Evolutionary conservation across 2,888 invertebrate genomes (phyloP).

Genomic region (Drosophila eohydei): DNA sequence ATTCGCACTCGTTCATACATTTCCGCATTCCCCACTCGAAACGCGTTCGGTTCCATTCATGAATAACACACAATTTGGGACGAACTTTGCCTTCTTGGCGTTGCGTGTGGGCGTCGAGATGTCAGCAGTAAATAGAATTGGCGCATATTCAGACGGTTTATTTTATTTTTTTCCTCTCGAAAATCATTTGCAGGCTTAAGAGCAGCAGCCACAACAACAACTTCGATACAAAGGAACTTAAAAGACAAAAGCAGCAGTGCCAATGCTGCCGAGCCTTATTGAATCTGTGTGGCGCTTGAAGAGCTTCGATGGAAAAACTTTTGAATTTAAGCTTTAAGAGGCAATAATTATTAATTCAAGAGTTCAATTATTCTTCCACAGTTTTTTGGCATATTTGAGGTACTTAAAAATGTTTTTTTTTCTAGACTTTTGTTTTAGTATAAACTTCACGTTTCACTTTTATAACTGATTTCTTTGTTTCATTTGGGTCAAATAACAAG

Average conservation of each 20-base stretch:
- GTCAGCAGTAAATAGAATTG: constrained; percentile 74
- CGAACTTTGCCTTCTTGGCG: constrained; percentile 50
- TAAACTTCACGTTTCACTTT: no score
- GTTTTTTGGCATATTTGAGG: background rate
- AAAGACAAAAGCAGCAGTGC: background rate
- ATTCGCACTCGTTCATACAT: constrained; percentile 13
- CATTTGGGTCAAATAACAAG: background rate
- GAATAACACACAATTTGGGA: constrained; percentile 43
- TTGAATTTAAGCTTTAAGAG: background rate
- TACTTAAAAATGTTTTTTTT: background rate
- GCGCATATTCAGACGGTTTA: constrained; percentile 42
- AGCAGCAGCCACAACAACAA: constrained; percentile 10
- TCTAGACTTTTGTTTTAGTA: background rate
- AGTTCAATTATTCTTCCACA: background rate
- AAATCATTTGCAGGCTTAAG: constrained; percentile 23
- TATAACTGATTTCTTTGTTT: background rate
- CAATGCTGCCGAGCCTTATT: background rate
- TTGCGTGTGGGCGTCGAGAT: constrained; percentile 61
- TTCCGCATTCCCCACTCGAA: constrained; percentile 46
- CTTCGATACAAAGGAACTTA: constrained; percentile 11
- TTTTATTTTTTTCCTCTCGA: constrained; percentile 24
- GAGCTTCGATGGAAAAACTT: background rate
- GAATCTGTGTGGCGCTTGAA: constrained; percentile 1
- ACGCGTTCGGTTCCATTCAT: constrained; percentile 48
- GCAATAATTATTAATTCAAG: background rate